phyloP scores from a whole-genome alignment of 2,888 invertebrate genomes.

The Rotaria socialis region DNA sequence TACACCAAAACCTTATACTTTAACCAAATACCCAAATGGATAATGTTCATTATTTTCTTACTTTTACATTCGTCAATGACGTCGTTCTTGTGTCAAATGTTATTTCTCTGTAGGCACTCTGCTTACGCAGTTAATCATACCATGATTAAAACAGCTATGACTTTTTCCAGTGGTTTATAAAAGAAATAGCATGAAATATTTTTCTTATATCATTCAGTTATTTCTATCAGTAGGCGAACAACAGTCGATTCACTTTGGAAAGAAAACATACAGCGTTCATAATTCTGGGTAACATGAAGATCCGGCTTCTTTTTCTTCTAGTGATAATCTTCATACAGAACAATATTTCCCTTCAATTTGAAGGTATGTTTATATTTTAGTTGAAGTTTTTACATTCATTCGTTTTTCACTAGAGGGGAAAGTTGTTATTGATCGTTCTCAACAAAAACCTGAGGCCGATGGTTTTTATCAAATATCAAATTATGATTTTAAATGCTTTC shows the following conservation, averaged over 20 bases:
- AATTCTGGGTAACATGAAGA: neutral
- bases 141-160: neutral
- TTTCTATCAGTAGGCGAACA: neutral
- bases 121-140: neutral
- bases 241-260: neutral
- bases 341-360: neutral
- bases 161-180: neutral
- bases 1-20: neutral
- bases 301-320: neutral
- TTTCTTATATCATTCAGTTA: neutral
- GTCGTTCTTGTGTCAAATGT: neutral
- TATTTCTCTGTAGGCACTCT: neutral
- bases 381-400: neutral
- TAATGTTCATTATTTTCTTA: neutral
- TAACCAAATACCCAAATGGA: neutral
- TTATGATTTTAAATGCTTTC: conserved; percentile 20
- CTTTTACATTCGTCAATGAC: neutral
- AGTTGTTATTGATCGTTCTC: neutral
- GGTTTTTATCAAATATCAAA: conserved; percentile 16
- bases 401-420: neutral
- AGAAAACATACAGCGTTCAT: too few species aligned
- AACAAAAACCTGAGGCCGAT: neutral
- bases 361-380: neutral
- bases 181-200: neutral
- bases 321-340: neutral